These are phyloP conservation scores for Trichonephila inaurata DNA, from an alignment of 1,140 invertebrate species.

Conservation along the genomic window DNA sequence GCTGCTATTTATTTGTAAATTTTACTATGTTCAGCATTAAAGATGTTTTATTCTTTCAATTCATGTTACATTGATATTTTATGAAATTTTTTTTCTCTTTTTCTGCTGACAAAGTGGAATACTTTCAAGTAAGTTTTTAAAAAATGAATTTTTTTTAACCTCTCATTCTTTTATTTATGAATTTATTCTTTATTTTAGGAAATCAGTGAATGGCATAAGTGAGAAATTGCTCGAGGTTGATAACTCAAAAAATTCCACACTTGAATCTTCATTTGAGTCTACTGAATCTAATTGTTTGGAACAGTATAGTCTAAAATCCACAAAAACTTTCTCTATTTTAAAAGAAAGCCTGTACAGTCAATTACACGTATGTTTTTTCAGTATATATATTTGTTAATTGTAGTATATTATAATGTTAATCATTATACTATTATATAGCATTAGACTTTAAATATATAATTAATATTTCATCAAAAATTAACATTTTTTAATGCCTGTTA, in stretches of 20 bases:
- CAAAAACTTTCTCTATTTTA: slow-evolving; percentile 42
- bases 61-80: background rate
- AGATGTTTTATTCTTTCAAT: too few species aligned
- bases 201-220: background rate
- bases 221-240: background rate
- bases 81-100: background rate
- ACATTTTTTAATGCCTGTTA: too few species aligned
- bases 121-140: background rate
- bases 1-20: too few species aligned
- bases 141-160: background rate
- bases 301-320: slow-evolving; percentile 23
- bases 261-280: background rate
- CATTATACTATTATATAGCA: too few species aligned
- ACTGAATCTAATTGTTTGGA: background rate
- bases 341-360: slow-evolving; percentile 36
- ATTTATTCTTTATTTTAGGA: slow-evolving; percentile 5
- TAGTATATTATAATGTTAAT: too few species aligned
- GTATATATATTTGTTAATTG: too few species aligned
- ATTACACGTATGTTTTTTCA: slow-evolving; percentile 27
- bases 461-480: too few species aligned
- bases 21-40: too few species aligned
- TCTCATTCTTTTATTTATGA: background rate
- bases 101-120: background rate
- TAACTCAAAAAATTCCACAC: background rate
- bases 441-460: too few species aligned